Conservation (phyloP, 2,888 invertebrate species). For the Ommatoiulus sabulosus region DNA sequence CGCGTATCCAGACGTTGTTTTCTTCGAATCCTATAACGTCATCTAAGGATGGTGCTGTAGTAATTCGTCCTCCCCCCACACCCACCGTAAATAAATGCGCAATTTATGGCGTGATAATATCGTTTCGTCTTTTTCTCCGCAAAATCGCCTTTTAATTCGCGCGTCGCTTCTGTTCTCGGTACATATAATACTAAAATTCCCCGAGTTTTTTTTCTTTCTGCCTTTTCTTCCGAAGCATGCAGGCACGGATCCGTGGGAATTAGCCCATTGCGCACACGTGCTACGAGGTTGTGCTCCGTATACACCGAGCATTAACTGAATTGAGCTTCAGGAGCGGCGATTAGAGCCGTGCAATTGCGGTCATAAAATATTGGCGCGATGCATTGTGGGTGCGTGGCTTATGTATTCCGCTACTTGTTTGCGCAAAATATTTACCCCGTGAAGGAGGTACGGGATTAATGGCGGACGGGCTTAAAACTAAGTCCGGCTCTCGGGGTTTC, state of each 20-base stretch:
- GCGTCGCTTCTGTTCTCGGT: slow-evolving; percentile 10
- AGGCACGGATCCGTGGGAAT: background rate
- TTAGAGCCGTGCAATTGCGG: slow-evolving; percentile 1
- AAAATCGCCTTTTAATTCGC: slow-evolving; percentile 32
- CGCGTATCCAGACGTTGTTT: background rate
- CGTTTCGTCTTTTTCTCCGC: slow-evolving; percentile 17
- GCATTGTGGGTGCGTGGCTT: slow-evolving; percentile 8
- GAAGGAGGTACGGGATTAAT: background rate
- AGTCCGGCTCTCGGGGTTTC: background rate
- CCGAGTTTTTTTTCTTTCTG: background rate
- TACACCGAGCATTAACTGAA: slow-evolving; percentile 12
- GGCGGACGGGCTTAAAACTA: background rate
- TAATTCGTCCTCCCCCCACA: background rate
- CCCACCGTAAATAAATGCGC: slow-evolving; percentile 8
- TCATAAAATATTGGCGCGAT: background rate
- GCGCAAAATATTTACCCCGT: slow-evolving; percentile 6
- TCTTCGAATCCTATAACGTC: background rate
- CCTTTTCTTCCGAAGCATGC: background rate
- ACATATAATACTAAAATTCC: background rate
- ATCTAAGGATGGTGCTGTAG: background rate
- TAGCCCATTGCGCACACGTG: slow-evolving; percentile 24
- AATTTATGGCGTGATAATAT: slow-evolving; percentile 40
- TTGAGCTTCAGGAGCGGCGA: slow-evolving; percentile 7
- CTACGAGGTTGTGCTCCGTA: background rate
- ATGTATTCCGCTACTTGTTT: background rate